A percentile compares a stretch with the other conserved stretches of the same genome.
Conservation (phyloP, 2,888 invertebrate species). For the Drosophila setosimentum region DNA sequence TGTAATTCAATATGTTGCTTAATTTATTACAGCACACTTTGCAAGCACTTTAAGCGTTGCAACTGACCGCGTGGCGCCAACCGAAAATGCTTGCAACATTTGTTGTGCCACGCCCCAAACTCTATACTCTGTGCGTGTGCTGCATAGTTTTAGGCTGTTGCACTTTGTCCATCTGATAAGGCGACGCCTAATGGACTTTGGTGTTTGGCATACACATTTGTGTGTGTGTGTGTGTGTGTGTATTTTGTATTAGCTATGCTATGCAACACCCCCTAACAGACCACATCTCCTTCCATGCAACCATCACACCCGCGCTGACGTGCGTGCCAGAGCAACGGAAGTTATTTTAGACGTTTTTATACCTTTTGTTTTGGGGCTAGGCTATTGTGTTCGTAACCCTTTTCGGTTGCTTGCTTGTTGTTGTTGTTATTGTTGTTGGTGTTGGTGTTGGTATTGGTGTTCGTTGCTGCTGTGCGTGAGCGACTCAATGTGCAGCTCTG, state of each 20-base stretch:
- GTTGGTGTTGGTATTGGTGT: conserved; percentile 16
- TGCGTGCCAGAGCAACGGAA: conserved; percentile 70
- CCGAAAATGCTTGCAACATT: conserved; percentile 44
- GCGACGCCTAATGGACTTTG: conserved; percentile 59
- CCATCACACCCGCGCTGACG: conserved; percentile 8
- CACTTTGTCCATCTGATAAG: conserved; percentile 75
- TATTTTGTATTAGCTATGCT: conserved; percentile 54
- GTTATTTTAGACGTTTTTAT: conserved; percentile 79
- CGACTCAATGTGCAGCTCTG: conserved; percentile 13
- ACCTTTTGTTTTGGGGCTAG: conserved; percentile 63
- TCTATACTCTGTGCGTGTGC: conserved; percentile 32
- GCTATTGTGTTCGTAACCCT: conserved; percentile 61
- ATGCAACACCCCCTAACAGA: conserved; percentile 36
- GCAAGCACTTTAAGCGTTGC: conserved; percentile 38
- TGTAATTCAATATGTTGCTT: not conserved
- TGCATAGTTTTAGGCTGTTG: conserved; percentile 75
- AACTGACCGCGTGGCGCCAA: conserved; percentile 26
- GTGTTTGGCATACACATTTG: conserved; percentile 51
- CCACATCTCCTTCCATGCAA: not conserved
- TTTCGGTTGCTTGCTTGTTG: conserved; percentile 42
- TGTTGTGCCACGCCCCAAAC: conserved; percentile 18
- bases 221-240: conserved; percentile 25
- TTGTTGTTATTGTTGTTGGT: conserved; percentile 10
- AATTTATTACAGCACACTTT: conserved; percentile 9
- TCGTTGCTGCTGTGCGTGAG: conserved; percentile 46